Evolutionary conservation across 2,888 invertebrate genomes (phyloP), one percentile per base, ranked within the genome.

Genomic region (Caenorhabditis uteleia): DNA sequence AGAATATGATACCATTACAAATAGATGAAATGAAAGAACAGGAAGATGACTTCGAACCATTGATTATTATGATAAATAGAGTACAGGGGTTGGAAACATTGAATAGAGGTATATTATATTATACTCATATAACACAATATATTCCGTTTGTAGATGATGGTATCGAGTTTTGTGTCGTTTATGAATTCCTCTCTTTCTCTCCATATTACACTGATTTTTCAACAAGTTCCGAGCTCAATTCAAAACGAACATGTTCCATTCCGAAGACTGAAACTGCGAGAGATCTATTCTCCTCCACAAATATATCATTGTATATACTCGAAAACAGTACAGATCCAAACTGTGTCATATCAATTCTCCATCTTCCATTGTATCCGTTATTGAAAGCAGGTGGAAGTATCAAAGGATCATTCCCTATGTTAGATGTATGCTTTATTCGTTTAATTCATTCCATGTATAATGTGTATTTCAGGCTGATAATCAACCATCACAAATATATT

Each of bases 351-450:
- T 59, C 66, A 7, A 71, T 54, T 25, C 40, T 73, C 2, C 57
- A 66, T 5, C 44, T 77, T 10, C 74, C 77, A 3, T 47, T 79
- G 23, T 60, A 66, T 10, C 68, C 77, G 7, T 40, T 79, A 25
- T 68, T 68, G 34, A 66, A 60, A 43, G 59, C 66, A 6, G 76
- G 77, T 31, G 62, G 68, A 29, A 44, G 47, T 10, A 74, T 79
- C 7, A 60, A 51, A 26, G 77, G 79, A 25, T 64, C 62, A 8
- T 79, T 79, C 54, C 67, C 72, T 0, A 66, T 79, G 56, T 31
- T 67, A 1, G 57, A 66, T 25, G 58, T 58, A 38, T 14, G 26
- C 21, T 31, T n/a, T 7, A 20, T 40, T 18, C 27, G 12, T 14
- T n/a, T n/a, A n/a, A n/a, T n/a, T n/a, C n/a, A n/a, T n/a, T n/a